Conservation (phyloP, 1,140 invertebrate genomes). For the Solen grandis region DNA sequence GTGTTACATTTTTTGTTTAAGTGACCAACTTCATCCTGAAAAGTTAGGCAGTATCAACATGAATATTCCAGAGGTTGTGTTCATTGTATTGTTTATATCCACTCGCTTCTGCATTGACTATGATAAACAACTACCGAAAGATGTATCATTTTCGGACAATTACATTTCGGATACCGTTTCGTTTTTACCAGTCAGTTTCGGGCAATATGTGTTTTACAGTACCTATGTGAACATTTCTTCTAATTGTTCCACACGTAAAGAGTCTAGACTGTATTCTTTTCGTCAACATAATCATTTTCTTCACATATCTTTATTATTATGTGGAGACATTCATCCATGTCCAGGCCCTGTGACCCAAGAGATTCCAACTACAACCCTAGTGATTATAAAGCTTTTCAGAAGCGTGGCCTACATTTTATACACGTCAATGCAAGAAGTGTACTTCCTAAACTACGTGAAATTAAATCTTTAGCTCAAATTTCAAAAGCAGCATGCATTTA, state of each 20-base stretch:
- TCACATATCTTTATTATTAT: conserved; percentile 5
- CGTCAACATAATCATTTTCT: not conserved
- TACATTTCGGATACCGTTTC: conserved; percentile 9
- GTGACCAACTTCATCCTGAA: too few relatives aligned
- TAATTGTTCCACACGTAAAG: not conserved
- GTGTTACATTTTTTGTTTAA: too few relatives aligned
- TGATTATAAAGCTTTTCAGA: not conserved
- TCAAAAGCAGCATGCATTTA: conserved; percentile 2
- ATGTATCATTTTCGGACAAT: not conserved
- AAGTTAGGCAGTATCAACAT: too few relatives aligned
- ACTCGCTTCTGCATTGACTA: too few relatives aligned
- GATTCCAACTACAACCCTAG: not conserved
- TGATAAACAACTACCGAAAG: too few relatives aligned
- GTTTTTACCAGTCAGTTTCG: too few relatives aligned
- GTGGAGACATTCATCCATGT: conserved; percentile 29
- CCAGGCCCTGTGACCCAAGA: conserved; percentile 2
- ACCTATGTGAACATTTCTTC: not conserved
- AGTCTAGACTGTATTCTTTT: not conserved
- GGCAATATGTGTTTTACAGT: too few relatives aligned
- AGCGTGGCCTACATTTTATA: conserved; percentile 36
- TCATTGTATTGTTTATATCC: too few relatives aligned
- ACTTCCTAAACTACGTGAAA: conserved; percentile 33
- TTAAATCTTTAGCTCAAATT: not conserved
- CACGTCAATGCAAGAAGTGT: conserved; percentile 26
- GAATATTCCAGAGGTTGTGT: too few relatives aligned